Evolutionary conservation across 92 coral and sea anemone species (phyloP).

Genomic region (Diadumene lineata): DNA sequence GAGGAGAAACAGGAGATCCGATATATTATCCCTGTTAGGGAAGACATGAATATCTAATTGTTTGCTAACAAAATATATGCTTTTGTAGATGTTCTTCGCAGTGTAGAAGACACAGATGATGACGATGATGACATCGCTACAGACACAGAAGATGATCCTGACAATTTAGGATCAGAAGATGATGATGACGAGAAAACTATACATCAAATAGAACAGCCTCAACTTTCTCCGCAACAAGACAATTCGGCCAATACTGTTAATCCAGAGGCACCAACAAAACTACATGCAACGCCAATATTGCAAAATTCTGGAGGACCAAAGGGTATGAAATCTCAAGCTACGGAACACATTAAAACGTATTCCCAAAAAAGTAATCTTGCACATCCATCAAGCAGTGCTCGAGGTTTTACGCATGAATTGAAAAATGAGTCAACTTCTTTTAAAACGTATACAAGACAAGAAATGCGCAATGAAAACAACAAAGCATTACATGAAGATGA

Average conservation of each 20-base stretch:
- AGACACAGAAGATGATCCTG: slow-evolving; percentile 13
- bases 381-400: no score
- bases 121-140: slow-evolving; percentile 43
- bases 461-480: no score
- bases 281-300: background rate
- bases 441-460: no score
- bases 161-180: slow-evolving; percentile 17
- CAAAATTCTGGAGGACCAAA: background rate
- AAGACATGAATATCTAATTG: no score
- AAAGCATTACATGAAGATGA: no score
- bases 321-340: background rate
- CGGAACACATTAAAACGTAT: no score
- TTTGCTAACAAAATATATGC: no score
- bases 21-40: no score
- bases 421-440: no score
- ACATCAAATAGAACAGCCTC: background rate
- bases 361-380: no score
- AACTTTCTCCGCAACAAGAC: background rate
- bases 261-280: background rate
- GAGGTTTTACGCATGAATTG: no score
- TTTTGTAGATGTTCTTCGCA: slow-evolving; percentile 60
- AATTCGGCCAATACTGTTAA: background rate
- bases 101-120: slow-evolving; percentile 64
- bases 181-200: slow-evolving; percentile 16
- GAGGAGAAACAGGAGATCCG: no score